phyloP scores from a whole-genome alignment of 2,113 vertebrate species.

The Myxocyprinus asiaticus region DNA sequence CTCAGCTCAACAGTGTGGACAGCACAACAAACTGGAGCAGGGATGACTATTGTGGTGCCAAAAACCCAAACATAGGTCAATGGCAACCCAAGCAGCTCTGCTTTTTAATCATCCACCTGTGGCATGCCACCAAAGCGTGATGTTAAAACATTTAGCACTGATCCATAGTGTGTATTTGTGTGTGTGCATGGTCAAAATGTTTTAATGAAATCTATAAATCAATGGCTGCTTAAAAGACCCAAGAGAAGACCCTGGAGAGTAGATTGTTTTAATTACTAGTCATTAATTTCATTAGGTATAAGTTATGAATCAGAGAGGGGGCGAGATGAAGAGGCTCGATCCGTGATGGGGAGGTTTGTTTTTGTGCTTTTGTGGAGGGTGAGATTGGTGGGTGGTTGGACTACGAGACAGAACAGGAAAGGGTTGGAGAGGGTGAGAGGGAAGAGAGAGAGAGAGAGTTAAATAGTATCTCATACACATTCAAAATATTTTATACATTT shows the following conservation, averaged over 20 bases:
- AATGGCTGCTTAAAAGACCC: conserved; percentile 23
- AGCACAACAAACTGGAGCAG: neutral
- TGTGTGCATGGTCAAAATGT: neutral
- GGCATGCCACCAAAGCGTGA: conserved; percentile 4
- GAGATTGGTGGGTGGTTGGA: conserved; percentile 14
- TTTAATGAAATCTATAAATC: conserved; percentile 32
- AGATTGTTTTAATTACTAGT: conserved; percentile 45
- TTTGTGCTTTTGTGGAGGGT: conserved; percentile 3
- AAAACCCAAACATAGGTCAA: neutral
- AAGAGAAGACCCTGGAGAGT: conserved; percentile 6
- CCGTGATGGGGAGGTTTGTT: neutral
- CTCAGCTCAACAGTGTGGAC: neutral
- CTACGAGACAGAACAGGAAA: too few relatives aligned
- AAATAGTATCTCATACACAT: neutral
- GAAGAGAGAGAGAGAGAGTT: neutral
- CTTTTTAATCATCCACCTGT: conserved; percentile 39
- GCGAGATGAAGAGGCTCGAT: neutral
- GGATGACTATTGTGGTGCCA: neutral
- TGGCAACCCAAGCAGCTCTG: conserved; percentile 14
- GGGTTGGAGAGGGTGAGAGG: neutral
- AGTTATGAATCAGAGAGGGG: conserved; percentile 33
- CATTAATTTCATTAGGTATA: conserved; percentile 42
- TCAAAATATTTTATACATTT: too few relatives aligned
- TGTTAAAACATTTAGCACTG: conserved; percentile 4
- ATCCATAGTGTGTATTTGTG: neutral